Evolutionary conservation across 2,797 vertebrate species (phyloP).

Genomic region (Hafferia zeledoni): DNA sequence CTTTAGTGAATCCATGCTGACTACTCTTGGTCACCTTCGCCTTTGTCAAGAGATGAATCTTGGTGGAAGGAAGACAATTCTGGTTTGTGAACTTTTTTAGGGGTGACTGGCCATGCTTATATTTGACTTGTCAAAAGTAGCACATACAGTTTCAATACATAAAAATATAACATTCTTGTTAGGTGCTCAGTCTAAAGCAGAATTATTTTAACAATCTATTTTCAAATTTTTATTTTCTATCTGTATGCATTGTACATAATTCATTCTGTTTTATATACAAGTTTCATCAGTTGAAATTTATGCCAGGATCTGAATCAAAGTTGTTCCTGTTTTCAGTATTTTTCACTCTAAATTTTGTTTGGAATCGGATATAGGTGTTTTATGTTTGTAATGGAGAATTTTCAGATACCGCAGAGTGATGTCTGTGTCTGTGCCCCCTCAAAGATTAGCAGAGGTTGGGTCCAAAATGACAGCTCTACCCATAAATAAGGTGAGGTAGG

Average conservation of each 20-base stretch:
- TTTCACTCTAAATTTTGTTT: background rate
- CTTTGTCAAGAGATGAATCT: background rate
- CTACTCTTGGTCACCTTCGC: background rate
- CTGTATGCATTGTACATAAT: background rate
- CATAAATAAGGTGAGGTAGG: background rate
- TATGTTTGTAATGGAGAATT: background rate
- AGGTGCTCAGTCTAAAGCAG: background rate
- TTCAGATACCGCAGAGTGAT: background rate
- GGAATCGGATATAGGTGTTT: background rate
- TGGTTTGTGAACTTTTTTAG: background rate
- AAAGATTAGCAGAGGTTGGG: background rate
- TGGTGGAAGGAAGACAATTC: background rate
- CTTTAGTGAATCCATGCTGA: background rate
- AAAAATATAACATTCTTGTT: background rate
- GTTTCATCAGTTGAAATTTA: background rate
- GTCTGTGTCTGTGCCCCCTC: background rate
- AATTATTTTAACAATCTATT: background rate
- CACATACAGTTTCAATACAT: background rate
- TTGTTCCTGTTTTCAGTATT: rapidly evolving
- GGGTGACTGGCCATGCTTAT: too few relatives aligned
- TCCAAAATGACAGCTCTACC: background rate
- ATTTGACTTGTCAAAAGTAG: background rate
- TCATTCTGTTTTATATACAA: background rate
- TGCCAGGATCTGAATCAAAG: background rate
- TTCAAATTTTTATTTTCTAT: background rate